A percentile compares a stretch with the other conserved stretches of the same genome.
Evolutionary conservation across 92 coral and sea anemone genomes (phyloP).

Genomic region (Zoanthus sansibaricus): DNA sequence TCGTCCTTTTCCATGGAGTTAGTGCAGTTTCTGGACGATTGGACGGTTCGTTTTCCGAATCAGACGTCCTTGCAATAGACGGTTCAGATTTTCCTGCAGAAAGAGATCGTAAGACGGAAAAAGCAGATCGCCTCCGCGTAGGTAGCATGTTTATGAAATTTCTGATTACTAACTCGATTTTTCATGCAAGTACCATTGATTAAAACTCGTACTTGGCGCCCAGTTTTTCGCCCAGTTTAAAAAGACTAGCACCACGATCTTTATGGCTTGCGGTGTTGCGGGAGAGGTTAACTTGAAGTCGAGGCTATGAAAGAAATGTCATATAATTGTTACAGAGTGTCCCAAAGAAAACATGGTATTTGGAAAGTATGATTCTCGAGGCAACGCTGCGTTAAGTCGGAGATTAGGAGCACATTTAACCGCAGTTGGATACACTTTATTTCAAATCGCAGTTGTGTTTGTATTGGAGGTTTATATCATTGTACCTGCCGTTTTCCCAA

Average conservation of each 20-base stretch:
- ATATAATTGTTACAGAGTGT: no score
- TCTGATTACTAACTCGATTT: no score
- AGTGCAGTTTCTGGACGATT: slow-evolving; percentile 12
- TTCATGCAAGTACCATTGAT: no score
- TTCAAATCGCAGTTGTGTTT: slow-evolving; percentile 21
- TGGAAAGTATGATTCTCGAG: slow-evolving; percentile 39
- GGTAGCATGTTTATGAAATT: slow-evolving; percentile 1
- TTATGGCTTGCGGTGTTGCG: slow-evolving; percentile 43
- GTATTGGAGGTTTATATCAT: slow-evolving; percentile 64
- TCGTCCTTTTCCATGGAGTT: slow-evolving; percentile 52
- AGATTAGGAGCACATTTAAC: slow-evolving; percentile 48
- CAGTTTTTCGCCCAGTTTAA: neutral
- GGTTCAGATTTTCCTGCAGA: slow-evolving; percentile 42
- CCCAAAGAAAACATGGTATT: slow-evolving; percentile 1
- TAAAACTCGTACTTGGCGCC: slow-evolving; percentile 5
- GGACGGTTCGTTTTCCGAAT: slow-evolving; percentile 20
- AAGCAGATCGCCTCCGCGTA: slow-evolving; percentile 35
- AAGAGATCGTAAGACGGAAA: slow-evolving; percentile 42
- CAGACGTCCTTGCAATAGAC: slow-evolving; percentile 16
- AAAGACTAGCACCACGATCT: neutral
- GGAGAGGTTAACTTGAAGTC: neutral
- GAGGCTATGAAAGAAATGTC: neutral
- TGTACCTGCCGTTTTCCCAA: slow-evolving; percentile 66
- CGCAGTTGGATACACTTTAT: slow-evolving; percentile 61
- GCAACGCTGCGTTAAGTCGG: slow-evolving; percentile 38